phyloP scores from a whole-genome alignment of 1,140 invertebrate species.

The Meloidogyne exigua region DNA sequence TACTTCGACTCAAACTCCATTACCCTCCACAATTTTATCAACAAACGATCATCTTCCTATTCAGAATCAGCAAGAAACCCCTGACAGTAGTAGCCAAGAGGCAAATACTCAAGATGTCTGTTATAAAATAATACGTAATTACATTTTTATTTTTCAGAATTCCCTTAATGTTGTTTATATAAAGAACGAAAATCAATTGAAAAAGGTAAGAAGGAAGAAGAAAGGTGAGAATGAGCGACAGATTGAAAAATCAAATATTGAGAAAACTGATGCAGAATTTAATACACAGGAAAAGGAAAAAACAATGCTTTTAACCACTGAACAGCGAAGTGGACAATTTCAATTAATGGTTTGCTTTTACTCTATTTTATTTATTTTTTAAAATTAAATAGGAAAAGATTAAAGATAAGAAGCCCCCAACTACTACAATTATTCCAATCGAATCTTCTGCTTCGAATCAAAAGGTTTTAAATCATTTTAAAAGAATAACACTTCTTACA shows the following conservation, averaged over 20 bases:
- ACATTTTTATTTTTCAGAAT: background rate
- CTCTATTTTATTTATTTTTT: background rate
- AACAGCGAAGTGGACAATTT: background rate
- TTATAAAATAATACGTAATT: background rate
- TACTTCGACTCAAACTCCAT: background rate
- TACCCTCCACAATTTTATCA: background rate
- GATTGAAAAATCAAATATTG: background rate
- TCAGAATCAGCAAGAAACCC: conserved; percentile 18
- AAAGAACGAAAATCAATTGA: conserved; percentile 22
- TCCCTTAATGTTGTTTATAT: conserved; percentile 3
- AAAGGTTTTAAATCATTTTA: background rate
- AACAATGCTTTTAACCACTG: background rate
- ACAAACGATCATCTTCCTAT: background rate
- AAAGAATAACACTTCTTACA: background rate
- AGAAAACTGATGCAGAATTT: background rate
- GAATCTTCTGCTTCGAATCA: background rate
- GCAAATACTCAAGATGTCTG: background rate
- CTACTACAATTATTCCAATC: background rate
- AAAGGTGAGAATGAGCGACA: conserved; percentile 3
- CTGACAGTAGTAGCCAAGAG: conserved; percentile 31
- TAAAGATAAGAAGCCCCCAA: background rate
- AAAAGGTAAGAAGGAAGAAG: conserved; percentile 13
- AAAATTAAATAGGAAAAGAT: conserved; percentile 5
- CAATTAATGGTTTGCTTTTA: background rate
- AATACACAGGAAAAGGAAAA: background rate